These are phyloP conservation scores for Bubo blakistoni DNA, from an alignment of 2,113 vertebrate species.

Conservation along the genomic window DNA sequence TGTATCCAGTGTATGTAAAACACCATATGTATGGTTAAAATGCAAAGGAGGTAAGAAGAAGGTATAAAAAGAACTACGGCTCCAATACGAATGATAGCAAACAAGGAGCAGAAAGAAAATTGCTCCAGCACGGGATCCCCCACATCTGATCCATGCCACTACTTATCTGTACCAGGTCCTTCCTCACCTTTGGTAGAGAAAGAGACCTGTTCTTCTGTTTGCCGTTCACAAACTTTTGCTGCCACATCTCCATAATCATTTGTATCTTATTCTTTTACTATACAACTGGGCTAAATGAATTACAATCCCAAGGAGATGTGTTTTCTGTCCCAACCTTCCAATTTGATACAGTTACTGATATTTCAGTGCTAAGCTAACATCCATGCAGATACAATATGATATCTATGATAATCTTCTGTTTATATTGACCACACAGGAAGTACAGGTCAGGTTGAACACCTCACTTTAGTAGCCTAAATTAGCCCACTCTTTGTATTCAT, in stretches of 20 bases:
- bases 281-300: neutral
- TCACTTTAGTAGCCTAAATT: neutral
- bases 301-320: neutral
- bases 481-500: neutral
- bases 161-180: neutral
- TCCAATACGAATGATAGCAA: neutral
- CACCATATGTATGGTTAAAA: neutral
- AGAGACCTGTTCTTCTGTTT: neutral
- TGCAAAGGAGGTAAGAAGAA: neutral
- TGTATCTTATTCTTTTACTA: neutral
- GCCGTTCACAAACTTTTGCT: neutral
- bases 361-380: neutral
- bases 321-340: neutral
- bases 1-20: neutral
- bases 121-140: neutral
- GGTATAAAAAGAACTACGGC: neutral
- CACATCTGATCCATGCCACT: neutral
- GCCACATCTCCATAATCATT: rapidly evolving
- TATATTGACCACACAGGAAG: neutral
- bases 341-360: neutral
- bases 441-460: neutral
- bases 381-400: neutral
- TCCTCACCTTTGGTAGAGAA: neutral
- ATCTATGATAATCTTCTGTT: neutral
- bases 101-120: neutral